phyloP scores from a whole-genome alignment of 2,888 invertebrate species.

The Margaritifera margaritifera region DNA sequence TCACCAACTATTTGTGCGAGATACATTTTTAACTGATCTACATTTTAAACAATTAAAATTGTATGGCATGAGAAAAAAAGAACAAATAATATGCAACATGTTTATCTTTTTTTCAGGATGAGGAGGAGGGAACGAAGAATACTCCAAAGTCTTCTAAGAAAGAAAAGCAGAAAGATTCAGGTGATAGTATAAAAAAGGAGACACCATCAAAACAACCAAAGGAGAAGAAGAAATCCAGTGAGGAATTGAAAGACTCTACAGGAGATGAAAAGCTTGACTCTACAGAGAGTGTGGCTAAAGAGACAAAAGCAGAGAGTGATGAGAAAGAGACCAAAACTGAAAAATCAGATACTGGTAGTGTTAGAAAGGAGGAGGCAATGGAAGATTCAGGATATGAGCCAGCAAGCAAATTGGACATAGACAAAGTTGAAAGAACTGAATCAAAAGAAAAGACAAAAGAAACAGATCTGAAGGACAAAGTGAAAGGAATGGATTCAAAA shows the following conservation, averaged over 20 bases:
- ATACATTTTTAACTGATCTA: too few relatives aligned
- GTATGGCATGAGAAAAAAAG: too few relatives aligned
- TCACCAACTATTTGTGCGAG: neutral
- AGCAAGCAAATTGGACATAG: neutral
- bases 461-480: slow-evolving; percentile 1
- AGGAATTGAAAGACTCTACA: neutral
- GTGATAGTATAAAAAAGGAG: slow-evolving; percentile 21
- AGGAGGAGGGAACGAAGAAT: slow-evolving; percentile 6
- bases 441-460: slow-evolving; percentile 7
- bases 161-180: slow-evolving; percentile 9
- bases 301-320: slow-evolving; percentile 21
- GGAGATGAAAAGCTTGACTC: slow-evolving; percentile 10
- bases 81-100: too few relatives aligned
- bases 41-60: too few relatives aligned
- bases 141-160: slow-evolving; percentile 13
- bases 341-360: slow-evolving; percentile 5
- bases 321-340: slow-evolving; percentile 14
- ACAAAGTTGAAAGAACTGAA: slow-evolving; percentile 1
- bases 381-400: slow-evolving; percentile 5
- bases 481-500: neutral
- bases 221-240: slow-evolving; percentile 35
- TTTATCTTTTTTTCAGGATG: too few relatives aligned
- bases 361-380: slow-evolving; percentile 8
- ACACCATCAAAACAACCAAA: slow-evolving; percentile 31
- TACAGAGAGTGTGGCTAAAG: neutral